Percentiles rank a stretch among this genome's conserved stretches.
Evolutionary conservation across 2,888 invertebrate species (phyloP).

Genomic region (Bugula neritina): DNA sequence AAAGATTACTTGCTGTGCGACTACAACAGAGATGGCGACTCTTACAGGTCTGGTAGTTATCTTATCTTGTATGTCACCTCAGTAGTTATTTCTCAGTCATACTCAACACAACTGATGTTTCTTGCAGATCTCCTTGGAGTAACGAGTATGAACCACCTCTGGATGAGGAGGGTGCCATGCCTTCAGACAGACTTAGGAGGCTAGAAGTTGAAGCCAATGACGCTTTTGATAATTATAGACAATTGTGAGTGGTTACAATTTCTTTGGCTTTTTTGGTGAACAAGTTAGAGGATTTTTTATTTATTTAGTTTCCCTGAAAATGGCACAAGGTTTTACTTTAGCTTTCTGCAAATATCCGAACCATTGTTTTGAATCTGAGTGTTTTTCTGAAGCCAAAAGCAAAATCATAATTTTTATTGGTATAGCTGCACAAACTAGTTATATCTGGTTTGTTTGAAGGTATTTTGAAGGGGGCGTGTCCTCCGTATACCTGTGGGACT

Average conservation of each 20-base stretch:
- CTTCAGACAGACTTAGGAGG: conserved; percentile 87
- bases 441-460: conserved; percentile 49
- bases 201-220: conserved; percentile 96
- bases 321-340: too few species aligned
- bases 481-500: conserved; percentile 97
- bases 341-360: too few species aligned
- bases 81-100: too few species aligned
- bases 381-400: too few species aligned
- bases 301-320: too few species aligned
- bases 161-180: conserved; percentile 91
- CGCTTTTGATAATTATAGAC: conserved; percentile 96
- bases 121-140: conserved; percentile 91
- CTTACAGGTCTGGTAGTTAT: conserved; percentile 78
- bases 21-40: conserved; percentile 98
- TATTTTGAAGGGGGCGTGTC: conserved; percentile 99
- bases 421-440: too few species aligned
- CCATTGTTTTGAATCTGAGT: too few species aligned
- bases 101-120: too few species aligned
- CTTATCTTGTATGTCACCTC: too few species aligned
- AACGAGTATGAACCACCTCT: conserved; percentile 95
- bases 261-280: too few species aligned
- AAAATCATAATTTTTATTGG: too few species aligned
- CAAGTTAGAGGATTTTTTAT: too few species aligned
- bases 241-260: conserved; percentile 68
- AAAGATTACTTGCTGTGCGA: conserved; percentile 97